Evolutionary conservation across 2,113 vertebrate genomes (phyloP).

Genomic region (Pedetes capensis): DNA sequence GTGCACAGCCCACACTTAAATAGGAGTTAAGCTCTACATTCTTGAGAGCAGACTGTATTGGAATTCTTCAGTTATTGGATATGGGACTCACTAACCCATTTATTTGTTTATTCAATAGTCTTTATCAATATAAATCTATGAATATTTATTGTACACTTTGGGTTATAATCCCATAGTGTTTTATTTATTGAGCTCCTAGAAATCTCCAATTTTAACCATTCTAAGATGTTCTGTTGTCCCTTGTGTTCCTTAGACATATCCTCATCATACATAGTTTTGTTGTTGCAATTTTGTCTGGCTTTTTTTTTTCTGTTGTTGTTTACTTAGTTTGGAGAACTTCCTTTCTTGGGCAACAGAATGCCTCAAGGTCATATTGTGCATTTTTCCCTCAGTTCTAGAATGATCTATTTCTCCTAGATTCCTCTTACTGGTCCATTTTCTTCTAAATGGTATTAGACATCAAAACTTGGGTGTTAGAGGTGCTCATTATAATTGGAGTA

Average conservation of each 20-base stretch:
- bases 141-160: not conserved
- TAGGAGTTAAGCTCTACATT: not conserved
- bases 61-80: not conserved
- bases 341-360: not conserved
- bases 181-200: not conserved
- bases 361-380: not conserved
- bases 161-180: not conserved
- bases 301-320: not conserved
- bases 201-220: not conserved
- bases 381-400: not conserved
- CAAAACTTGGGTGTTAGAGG: not conserved
- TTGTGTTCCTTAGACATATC: too few species aligned
- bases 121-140: not conserved
- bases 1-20: not conserved
- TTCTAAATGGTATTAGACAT: not conserved
- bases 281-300: not conserved
- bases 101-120: not conserved
- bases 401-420: not conserved
- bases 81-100: not conserved
- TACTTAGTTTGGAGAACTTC: too few species aligned
- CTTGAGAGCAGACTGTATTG: not conserved
- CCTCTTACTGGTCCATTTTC: not conserved
- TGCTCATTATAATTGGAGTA: not conserved
- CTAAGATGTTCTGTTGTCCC: not conserved
- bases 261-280: not conserved